A percentile compares a stretch with the other conserved stretches of the same genome.
Evolutionary conservation across 2,888 invertebrate species (phyloP).

Genomic region (Mythimna loreyi): DNA sequence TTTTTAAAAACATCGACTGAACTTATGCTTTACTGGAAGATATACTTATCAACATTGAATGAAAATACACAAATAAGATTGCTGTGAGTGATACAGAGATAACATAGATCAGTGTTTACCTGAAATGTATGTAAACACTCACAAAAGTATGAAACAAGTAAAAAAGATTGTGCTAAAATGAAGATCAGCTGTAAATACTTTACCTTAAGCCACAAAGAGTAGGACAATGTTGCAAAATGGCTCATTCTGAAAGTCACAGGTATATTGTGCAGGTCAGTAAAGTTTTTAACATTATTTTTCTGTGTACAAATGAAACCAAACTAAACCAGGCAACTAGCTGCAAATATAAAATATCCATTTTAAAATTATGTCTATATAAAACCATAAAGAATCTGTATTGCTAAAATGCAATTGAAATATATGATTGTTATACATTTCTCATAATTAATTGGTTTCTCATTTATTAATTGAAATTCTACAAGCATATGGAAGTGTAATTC

Average conservation of each 20-base stretch:
- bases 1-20: slow-evolving; percentile 55
- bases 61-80: slow-evolving; percentile 41
- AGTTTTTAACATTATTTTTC: slow-evolving; percentile 25
- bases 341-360: neutral
- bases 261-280: slow-evolving; percentile 94
- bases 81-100: slow-evolving; percentile 42
- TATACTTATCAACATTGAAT: slow-evolving; percentile 32
- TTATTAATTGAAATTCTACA: neutral
- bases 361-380: neutral
- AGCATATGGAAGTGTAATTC: slow-evolving; percentile 1
- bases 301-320: slow-evolving; percentile 1
- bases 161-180: slow-evolving; percentile 73
- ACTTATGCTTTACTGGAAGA: slow-evolving; percentile 29
- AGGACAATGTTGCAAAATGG: slow-evolving; percentile 90
- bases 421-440: neutral
- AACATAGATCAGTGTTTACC: slow-evolving; percentile 53
- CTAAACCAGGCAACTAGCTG: neutral
- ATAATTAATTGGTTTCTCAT: neutral
- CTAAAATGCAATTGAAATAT: neutral
- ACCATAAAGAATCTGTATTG: neutral
- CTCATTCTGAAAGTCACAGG: slow-evolving; percentile 92
- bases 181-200: slow-evolving; percentile 71
- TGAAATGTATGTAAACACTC: slow-evolving; percentile 66
- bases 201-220: slow-evolving; percentile 73
- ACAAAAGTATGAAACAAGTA: slow-evolving; percentile 69